These are phyloP conservation scores for Spodoptera exigua DNA, from an alignment of 2,888 invertebrate species.

Conservation along the genomic window DNA sequence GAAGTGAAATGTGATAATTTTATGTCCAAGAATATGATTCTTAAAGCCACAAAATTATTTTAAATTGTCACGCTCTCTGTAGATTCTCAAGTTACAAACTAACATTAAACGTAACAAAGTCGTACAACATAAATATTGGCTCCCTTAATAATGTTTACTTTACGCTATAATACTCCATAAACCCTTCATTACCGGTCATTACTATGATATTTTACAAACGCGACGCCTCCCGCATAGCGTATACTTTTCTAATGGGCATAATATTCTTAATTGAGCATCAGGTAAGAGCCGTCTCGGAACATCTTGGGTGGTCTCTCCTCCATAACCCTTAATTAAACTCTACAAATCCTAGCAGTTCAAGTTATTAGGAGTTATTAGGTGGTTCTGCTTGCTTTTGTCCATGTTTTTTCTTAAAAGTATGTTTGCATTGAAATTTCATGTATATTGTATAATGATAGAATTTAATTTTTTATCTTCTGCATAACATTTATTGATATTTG, in stretches of 20 bases:
- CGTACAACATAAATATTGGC: constrained; percentile 11
- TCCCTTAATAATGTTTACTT: constrained; percentile 40
- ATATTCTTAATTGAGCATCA: constrained; percentile 65
- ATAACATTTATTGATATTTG: not conserved
- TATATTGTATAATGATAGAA: too few relatives aligned
- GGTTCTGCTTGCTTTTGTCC: too few relatives aligned
- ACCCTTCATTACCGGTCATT: constrained; percentile 44
- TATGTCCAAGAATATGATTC: not conserved
- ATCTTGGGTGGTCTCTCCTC: constrained; percentile 71
- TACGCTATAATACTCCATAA: constrained; percentile 23
- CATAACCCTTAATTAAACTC: constrained; percentile 57
- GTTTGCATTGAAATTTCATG: too few relatives aligned
- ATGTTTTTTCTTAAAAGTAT: too few relatives aligned
- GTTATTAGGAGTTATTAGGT: constrained; percentile 24
- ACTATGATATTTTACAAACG: constrained; percentile 44
- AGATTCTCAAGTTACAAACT: constrained; percentile 13
- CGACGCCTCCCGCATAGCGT: constrained; percentile 38
- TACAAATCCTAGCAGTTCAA: constrained; percentile 57
- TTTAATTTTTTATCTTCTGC: too few relatives aligned
- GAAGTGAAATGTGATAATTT: too few relatives aligned
- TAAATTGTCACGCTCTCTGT: constrained; percentile 3
- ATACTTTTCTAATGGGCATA: constrained; percentile 64
- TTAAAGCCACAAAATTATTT: not conserved
- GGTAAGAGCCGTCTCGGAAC: constrained; percentile 27
- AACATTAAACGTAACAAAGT: constrained; percentile 6